phyloP scores from a whole-genome alignment of 2,797 vertebrate species.

The Echeneis naucrates region DNA sequence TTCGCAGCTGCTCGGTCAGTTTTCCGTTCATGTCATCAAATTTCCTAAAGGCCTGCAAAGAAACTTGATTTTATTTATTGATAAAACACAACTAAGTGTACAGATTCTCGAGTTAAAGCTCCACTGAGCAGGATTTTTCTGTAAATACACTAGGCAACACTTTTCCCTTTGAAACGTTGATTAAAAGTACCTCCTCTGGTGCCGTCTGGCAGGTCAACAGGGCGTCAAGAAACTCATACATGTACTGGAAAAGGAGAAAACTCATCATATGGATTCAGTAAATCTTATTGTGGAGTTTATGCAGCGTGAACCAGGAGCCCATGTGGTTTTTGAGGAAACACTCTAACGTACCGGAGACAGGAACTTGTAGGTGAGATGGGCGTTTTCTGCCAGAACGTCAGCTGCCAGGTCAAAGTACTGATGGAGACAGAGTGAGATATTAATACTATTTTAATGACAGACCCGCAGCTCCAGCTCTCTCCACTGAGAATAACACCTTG shows the following conservation, averaged over 20 bases:
- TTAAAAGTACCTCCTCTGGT: slow-evolving; percentile 89
- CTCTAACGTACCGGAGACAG: slow-evolving; percentile 85
- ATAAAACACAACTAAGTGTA: background rate
- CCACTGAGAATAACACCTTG: slow-evolving; percentile 15
- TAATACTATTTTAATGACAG: slow-evolving; percentile 63
- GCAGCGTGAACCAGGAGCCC: background rate
- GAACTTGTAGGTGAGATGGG: slow-evolving; percentile 94
- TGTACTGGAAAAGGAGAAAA: slow-evolving; percentile 80
- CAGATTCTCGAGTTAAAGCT: background rate
- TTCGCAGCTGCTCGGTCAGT: slow-evolving; percentile 91
- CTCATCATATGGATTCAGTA: background rate
- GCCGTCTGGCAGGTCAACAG: slow-evolving; percentile 94
- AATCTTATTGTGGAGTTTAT: background rate
- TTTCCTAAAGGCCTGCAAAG: slow-evolving; percentile 89
- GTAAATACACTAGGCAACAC: background rate
- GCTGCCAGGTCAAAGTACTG: slow-evolving; percentile 96
- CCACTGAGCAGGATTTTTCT: background rate
- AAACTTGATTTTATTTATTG: background rate
- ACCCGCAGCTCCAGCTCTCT: background rate
- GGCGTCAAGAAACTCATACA: slow-evolving; percentile 94
- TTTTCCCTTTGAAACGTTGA: too few species aligned
- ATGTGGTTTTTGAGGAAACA: background rate
- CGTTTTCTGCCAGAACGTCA: slow-evolving; percentile 96
- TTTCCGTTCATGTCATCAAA: slow-evolving; percentile 90
- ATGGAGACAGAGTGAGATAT: slow-evolving; percentile 37